Evolutionary conservation across 2,888 invertebrate species (phyloP).

Genomic region (Melieria crassipennis): DNA sequence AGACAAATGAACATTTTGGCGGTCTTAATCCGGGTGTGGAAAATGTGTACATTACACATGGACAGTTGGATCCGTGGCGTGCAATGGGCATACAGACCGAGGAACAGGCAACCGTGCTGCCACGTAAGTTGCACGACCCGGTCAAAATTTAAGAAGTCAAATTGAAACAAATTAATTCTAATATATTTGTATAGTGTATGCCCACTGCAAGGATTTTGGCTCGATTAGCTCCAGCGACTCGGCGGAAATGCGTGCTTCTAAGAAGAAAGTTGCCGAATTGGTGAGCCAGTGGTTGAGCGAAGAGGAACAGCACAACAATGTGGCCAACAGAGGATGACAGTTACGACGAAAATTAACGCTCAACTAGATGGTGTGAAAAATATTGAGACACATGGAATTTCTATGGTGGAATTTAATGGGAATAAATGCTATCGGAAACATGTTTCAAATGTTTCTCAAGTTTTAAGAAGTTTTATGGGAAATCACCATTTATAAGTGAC

Average conservation of each 20-base stretch:
- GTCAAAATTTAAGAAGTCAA: not conserved
- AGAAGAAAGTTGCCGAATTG: slow-evolving; percentile 56
- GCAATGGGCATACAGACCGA: slow-evolving; percentile 65
- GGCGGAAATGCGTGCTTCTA: slow-evolving; percentile 56
- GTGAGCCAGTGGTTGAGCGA: slow-evolving; percentile 55
- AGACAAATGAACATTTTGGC: slow-evolving; percentile 68
- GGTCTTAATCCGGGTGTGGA: slow-evolving; percentile 65
- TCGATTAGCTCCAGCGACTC: slow-evolving; percentile 56
- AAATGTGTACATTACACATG: slow-evolving; percentile 69
- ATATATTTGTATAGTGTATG: slow-evolving; percentile 47
- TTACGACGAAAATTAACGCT: no score
- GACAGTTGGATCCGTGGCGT: slow-evolving; percentile 70
- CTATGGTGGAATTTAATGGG: no score
- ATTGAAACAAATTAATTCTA: not conserved
- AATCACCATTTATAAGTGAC: no score
- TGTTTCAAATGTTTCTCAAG: no score
- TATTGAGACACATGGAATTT: no score
- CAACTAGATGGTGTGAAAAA: no score
- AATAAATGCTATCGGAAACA: no score
- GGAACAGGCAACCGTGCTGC: slow-evolving; percentile 54
- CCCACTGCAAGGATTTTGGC: slow-evolving; percentile 61
- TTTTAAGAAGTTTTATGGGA: no score
- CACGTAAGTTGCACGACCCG: slow-evolving; percentile 48
- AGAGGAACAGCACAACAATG: not conserved
- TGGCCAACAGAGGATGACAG: not conserved